Evolutionary conservation across 2,888 invertebrate genomes (phyloP), one percentile per base, ranked within the genome.

Genomic region (Kuschelorhynchus macadamiae): DNA sequence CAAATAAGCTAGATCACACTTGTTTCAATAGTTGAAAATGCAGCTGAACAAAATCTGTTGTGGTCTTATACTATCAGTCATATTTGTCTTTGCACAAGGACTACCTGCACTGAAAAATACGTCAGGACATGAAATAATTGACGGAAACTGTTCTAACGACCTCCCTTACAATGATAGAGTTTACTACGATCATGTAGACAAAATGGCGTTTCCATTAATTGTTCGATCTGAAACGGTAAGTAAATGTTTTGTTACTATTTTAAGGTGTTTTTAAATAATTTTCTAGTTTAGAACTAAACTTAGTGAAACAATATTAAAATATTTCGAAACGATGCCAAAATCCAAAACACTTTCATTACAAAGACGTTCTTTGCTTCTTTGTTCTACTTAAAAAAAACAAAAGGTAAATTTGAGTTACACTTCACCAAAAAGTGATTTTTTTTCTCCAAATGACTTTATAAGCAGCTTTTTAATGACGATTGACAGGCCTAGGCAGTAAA

Each of bases 321-420:
- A n/a, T n/a, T n/a, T n/a, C n/a, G n/a, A n/a, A n/a, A n/a, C n/a
- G n/a, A n/a, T n/a, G n/a, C n/a, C n/a, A n/a, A n/a, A n/a, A n/a
- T n/a, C n/a, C n/a, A n/a, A n/a, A n/a, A n/a, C n/a, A n/a, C n/a
- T n/a, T 57, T 36, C 12, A 49, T 14, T 61, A 59, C 12, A 67
- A 16, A 20, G 60, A 67, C n/a, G n/a, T n/a, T n/a, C n/a, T n/a
- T n/a, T n/a, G n/a, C n/a, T n/a, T n/a, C n/a, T n/a, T n/a, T n/a
- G n/a, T n/a, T n/a, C n/a, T n/a, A n/a, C n/a, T 8, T 41, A 68
- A 44, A 61, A 65, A 12, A 60, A 65, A n/a, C 55, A 72, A 33
- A 70, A 16, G 12, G 16, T 17, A 4, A 18, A 20, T 4, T 32
- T 11, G 11, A 7, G 12, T 33, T 53, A 53, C 8, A 16, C n/a